These are phyloP conservation scores for Melanchra persicariae DNA, from an alignment of 2,888 invertebrate genomes.

Conservation along the genomic window DNA sequence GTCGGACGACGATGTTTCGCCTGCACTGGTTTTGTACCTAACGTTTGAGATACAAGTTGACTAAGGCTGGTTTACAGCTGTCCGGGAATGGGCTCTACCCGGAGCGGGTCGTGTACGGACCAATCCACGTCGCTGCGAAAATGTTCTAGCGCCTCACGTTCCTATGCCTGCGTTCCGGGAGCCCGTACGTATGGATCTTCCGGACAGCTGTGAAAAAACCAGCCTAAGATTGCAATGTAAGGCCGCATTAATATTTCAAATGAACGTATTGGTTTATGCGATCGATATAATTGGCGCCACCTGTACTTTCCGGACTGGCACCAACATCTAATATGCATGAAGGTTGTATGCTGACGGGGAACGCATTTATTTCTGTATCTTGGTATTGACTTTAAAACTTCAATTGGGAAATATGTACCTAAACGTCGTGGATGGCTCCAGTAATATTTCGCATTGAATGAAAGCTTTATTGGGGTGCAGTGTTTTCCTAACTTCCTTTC, in stretches of 20 bases:
- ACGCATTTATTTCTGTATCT: background rate
- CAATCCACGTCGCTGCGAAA: too few relatives aligned
- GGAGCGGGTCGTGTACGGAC: too few relatives aligned
- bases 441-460: too few relatives aligned
- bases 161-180: too few relatives aligned
- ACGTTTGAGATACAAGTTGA: background rate
- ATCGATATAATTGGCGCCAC: constrained; percentile 19
- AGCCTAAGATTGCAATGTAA: constrained; percentile 3
- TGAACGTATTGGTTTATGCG: background rate
- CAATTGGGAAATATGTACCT: background rate
- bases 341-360: background rate
- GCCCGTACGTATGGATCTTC: too few relatives aligned
- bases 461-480: too few relatives aligned
- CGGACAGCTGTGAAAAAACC: too few relatives aligned
- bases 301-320: constrained; percentile 3
- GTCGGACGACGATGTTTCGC: background rate
- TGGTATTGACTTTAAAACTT: background rate
- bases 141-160: too few relatives aligned
- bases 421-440: background rate
- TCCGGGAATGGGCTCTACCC: too few relatives aligned
- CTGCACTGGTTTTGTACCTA: background rate
- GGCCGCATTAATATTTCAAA: constrained; percentile 9
- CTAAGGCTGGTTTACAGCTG: too few relatives aligned
- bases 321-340: background rate
- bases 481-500: too few relatives aligned